Conservation (phyloP, 1,140 invertebrate species). For the Nylanderia fulva region DNA sequence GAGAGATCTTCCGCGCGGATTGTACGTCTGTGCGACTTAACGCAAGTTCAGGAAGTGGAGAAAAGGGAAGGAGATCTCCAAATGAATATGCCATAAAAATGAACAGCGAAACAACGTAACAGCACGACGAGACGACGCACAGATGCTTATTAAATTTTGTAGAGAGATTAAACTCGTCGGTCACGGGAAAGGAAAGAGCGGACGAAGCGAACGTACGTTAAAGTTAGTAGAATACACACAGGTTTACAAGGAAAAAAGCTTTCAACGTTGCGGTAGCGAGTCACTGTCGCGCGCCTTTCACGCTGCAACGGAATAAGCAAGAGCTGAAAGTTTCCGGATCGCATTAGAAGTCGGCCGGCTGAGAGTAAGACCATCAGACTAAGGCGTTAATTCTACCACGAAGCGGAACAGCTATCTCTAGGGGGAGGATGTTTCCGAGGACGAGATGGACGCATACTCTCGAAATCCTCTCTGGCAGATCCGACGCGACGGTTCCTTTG, state of each 20-base stretch:
- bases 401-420: constrained; percentile 51
- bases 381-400: constrained; percentile 69
- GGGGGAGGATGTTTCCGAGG: constrained; percentile 52
- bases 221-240: background rate
- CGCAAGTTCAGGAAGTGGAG: no score
- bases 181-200: background rate
- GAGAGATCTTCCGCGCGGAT: constrained; percentile 35
- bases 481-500: constrained; percentile 35
- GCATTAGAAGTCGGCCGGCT: constrained; percentile 48
- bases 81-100: background rate
- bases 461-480: constrained; percentile 47
- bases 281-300: constrained; percentile 28
- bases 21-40: background rate
- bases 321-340: constrained; percentile 38
- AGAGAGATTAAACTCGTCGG: background rate
- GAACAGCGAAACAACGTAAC: background rate
- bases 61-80: background rate
- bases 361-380: constrained; percentile 23
- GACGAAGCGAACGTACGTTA: no score
- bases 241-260: background rate
- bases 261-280: background rate
- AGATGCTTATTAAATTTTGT: background rate
- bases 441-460: constrained; percentile 60
- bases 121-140: background rate
- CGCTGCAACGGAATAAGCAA: constrained; percentile 17